Base-by-base conservation (phyloP, 2,113 vertebrate species). In the Oenanthe melanoleuca region DNA sequence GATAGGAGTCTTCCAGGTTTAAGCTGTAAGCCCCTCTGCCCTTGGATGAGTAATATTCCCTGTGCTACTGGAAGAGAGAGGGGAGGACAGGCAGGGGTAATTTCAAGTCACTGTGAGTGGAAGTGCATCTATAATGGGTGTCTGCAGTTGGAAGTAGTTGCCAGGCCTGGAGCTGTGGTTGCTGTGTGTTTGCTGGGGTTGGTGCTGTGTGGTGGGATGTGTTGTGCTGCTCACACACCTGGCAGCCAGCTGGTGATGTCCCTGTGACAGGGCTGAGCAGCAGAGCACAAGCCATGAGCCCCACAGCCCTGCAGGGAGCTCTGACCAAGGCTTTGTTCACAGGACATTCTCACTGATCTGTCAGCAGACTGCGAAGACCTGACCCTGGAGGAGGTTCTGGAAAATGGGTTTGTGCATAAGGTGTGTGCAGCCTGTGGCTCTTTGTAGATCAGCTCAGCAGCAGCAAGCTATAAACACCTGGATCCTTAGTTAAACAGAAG, bases 331-430 rank as follows among this genome's bases (percentile, higher is more conserved):
- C 89, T 73, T 75, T 69, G 28, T 84, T 75, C 52, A 14, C 94
- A 99, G 99, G 99, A 99, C 38, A 97, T 98, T 64, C 97, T 99
- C 50, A 99, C 99, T 1, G 99, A 99, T 78, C 98, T 99, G 71
- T 99, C 99, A 2, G 99, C 99, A 0, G 99, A 99, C 22, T 99
- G 98, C 8, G 99, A 99, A 89, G 97, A 98, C 95, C 89, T 99
- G 73, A 97, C 98, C 0, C 92, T 99, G 16, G 99, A 99, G 38
- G 98, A 98, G 8, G 98, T 99, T 65, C 92, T 98, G 5, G 98
- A 99, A 83, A 98, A 99, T 44, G 98, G 98, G 77, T 98, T 98
- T 33, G 99, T 99, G 86, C 99, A 99, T 95, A 99, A 99, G 99
- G 99, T 99, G 57, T 44, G 64, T 81, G 88, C 71, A 49, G 65